Percentiles rank a stretch among this genome's conserved stretches.
Conservation (phyloP, 2,888 invertebrate species). For the Drosophila quinaria region DNA sequence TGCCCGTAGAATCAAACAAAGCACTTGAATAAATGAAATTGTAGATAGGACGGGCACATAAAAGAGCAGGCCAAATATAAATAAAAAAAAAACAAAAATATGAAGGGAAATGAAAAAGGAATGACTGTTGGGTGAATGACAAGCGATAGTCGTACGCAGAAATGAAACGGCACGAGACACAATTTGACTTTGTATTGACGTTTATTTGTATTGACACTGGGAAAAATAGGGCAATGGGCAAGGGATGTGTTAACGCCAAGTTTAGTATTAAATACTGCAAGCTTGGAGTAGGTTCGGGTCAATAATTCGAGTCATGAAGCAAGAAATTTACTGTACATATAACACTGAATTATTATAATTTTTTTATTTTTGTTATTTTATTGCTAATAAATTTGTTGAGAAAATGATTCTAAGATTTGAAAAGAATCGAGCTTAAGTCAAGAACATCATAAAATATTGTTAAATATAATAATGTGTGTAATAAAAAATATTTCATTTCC, state of each 20-base stretch:
- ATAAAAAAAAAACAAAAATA: conserved; percentile 1
- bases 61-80: conserved; percentile 8
- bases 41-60: conserved; percentile 4
- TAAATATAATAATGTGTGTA: no score
- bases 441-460: no score
- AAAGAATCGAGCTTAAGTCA: no score
- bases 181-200: conserved; percentile 49
- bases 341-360: no score
- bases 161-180: conserved; percentile 30
- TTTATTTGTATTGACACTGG: conserved; percentile 36
- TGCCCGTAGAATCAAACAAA: conserved; percentile 38
- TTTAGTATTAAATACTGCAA: not conserved
- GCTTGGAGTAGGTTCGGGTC: not conserved
- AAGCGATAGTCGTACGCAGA: conserved; percentile 29
- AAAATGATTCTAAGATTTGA: no score
- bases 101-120: conserved; percentile 30
- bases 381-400: no score
- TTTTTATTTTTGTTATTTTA: no score
- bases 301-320: no score
- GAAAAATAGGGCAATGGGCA: not conserved
- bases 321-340: no score
- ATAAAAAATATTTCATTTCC: no score
- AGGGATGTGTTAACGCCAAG: no score
- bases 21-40: conserved; percentile 45
- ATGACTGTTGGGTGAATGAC: conserved; percentile 45